Conservation (phyloP, 2,888 invertebrate species). For the Drosophila demipolita region DNA sequence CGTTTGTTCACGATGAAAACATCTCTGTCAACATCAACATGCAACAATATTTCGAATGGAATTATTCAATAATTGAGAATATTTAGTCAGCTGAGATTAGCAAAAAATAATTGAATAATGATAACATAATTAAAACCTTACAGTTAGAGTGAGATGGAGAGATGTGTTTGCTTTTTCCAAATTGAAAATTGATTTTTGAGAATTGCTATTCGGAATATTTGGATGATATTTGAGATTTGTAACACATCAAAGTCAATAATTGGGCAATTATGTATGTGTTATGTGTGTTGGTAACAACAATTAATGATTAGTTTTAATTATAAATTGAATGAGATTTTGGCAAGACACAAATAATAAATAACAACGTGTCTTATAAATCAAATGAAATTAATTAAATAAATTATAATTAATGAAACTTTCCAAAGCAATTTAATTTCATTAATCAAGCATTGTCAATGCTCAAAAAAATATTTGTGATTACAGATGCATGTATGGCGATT, state of each 20-base stretch:
- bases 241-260: conserved; percentile 6
- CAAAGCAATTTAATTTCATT: conserved; percentile 29
- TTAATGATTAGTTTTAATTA: too few species aligned
- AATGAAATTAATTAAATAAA: neutral
- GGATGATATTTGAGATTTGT: neutral
- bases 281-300: neutral
- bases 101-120: too few species aligned
- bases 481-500: conserved; percentile 1
- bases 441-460: neutral
- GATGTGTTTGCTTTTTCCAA: too few species aligned
- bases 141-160: too few species aligned
- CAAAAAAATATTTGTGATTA: neutral
- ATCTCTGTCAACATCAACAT: neutral
- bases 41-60: too few species aligned
- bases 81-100: too few species aligned
- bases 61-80: too few species aligned
- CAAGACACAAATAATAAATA: too few species aligned
- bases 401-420: neutral
- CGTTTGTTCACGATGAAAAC: neutral
- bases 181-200: conserved; percentile 1
- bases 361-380: too few species aligned
- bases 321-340: too few species aligned
- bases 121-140: too few species aligned
- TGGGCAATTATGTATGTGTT: neutral
- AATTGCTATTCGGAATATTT: conserved; percentile 32